Conservation (phyloP, 92 coral and sea anemone genomes). For the Parazoanthus darwini region DNA sequence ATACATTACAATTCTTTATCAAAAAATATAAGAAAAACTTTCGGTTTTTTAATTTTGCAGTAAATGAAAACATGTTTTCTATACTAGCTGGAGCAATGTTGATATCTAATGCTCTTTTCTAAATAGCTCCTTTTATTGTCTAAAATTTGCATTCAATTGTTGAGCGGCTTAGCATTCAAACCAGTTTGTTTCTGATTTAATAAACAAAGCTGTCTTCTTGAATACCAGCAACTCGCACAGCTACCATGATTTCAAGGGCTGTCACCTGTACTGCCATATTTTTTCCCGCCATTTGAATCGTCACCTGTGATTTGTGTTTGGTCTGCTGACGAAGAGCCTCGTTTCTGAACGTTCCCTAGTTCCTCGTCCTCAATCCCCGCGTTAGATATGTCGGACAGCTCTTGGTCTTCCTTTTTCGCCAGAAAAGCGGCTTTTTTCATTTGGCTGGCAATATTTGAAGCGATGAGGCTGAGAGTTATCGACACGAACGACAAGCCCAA, state of each 20-base stretch:
- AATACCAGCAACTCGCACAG: neutral
- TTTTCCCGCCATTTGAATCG: constrained; percentile 74
- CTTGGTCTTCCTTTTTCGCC: constrained; percentile 66
- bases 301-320: constrained; percentile 51
- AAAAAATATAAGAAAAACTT: too few species aligned
- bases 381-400: constrained; percentile 69
- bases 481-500: constrained; percentile 79
- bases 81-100: too few species aligned
- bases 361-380: constrained; percentile 64
- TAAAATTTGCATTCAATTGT: too few species aligned
- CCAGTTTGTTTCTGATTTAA: neutral
- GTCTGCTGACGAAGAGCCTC: constrained; percentile 51
- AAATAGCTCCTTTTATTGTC: too few species aligned
- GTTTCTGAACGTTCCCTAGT: constrained; percentile 2
- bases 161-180: too few species aligned
- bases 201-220: neutral
- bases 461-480: constrained; percentile 81
- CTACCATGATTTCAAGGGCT: constrained; percentile 44
- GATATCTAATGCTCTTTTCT: too few species aligned
- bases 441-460: constrained; percentile 79
- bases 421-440: constrained; percentile 77
- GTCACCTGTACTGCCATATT: constrained; percentile 70
- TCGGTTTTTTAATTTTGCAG: neutral
- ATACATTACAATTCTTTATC: neutral
- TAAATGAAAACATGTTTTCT: neutral